phyloP scores from a whole-genome alignment of 2,113 vertebrate genomes.

The Clarias magur region DNA sequence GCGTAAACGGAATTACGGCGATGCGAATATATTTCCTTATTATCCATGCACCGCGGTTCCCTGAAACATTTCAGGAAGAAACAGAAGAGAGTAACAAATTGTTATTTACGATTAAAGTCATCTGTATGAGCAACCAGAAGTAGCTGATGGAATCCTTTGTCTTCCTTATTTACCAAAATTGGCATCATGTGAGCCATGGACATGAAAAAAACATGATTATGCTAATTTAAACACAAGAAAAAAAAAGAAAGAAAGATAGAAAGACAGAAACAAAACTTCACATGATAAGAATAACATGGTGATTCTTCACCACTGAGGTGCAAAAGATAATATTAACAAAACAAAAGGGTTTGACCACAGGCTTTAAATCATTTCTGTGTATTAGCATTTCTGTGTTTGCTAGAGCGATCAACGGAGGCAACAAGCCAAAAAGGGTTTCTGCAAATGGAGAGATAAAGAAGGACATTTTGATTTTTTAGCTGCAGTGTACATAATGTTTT shows the following conservation, averaged over 20 bases:
- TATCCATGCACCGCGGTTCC: slow-evolving; percentile 40
- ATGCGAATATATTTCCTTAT: slow-evolving; percentile 12
- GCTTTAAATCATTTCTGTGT: slow-evolving; percentile 47
- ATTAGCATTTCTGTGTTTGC: slow-evolving; percentile 37
- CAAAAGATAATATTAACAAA: slow-evolving; percentile 47
- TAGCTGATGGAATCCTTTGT: slow-evolving; percentile 42
- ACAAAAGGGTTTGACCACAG: slow-evolving; percentile 43
- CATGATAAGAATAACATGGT: slow-evolving; percentile 41
- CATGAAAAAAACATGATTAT: slow-evolving; percentile 54
- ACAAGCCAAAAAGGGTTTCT: slow-evolving; percentile 39
- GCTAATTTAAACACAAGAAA: slow-evolving; percentile 47
- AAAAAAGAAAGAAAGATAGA: neutral
- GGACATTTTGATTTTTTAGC: slow-evolving; percentile 33
- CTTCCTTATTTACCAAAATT: slow-evolving; percentile 53
- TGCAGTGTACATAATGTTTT: neutral
- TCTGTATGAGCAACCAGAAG: slow-evolving; percentile 50
- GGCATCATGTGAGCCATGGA: slow-evolving; percentile 46
- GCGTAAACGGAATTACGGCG: neutral
- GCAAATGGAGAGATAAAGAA: slow-evolving; percentile 41
- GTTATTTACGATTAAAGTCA: slow-evolving; percentile 48
- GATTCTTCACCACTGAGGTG: slow-evolving; percentile 48
- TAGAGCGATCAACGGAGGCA: slow-evolving; percentile 1
- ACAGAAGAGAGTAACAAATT: slow-evolving; percentile 32
- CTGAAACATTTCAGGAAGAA: slow-evolving; percentile 39
- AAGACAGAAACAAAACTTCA: slow-evolving; percentile 31